Conservation (phyloP, 1,140 invertebrate species). For the Megathymus violae region DNA sequence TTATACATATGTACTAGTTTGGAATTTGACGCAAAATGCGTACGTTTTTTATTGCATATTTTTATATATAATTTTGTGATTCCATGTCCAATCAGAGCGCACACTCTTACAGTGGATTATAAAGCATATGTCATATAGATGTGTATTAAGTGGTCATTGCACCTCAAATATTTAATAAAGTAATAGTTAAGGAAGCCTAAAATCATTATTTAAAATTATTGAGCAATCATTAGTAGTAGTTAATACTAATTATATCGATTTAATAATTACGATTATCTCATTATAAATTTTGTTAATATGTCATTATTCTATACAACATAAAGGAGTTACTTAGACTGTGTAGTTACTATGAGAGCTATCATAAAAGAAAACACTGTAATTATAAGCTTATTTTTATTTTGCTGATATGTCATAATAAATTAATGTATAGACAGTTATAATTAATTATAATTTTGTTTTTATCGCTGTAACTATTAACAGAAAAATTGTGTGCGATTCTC, state of each 20-base stretch:
- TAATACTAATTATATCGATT: no score
- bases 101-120: not conserved
- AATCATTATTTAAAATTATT: no score
- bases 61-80: no score
- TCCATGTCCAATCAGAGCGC: no score
- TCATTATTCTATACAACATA: not conserved
- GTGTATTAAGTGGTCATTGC: not conserved
- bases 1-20: not conserved
- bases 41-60: no score
- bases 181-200: no score
- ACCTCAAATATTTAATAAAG: not conserved
- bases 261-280: not conserved
- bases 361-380: no score
- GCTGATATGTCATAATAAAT: slow-evolving; percentile 44
- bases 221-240: no score
- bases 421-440: not conserved
- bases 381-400: slow-evolving; percentile 29
- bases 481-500: slow-evolving; percentile 3
- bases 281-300: no score
- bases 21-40: no score
- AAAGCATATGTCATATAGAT: not conserved
- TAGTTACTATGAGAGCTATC: no score
- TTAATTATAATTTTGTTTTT: no score
- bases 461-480: not conserved
- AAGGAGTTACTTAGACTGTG: not conserved